Conservation (phyloP, 2,113 vertebrate genomes). For the Centropus unirufus region DNA sequence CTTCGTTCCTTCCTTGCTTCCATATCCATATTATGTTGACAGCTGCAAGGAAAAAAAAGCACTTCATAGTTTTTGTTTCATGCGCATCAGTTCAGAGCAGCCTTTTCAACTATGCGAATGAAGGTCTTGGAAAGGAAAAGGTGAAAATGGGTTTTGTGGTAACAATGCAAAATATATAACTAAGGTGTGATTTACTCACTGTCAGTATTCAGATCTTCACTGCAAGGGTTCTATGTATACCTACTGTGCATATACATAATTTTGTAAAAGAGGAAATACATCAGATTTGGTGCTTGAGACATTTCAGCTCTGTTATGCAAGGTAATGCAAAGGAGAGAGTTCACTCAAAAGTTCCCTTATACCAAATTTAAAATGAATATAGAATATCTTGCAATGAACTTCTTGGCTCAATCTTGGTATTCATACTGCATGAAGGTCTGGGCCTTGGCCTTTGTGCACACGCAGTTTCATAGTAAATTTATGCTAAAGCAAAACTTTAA, state of each 20-base stretch:
- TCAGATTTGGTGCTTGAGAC: neutral
- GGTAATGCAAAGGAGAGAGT: neutral
- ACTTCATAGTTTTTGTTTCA: neutral
- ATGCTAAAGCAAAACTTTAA: neutral
- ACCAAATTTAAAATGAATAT: neutral
- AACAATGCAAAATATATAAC: neutral
- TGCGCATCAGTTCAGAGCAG: neutral
- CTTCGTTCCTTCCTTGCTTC: neutral
- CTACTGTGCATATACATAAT: neutral
- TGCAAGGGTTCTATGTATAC: neutral
- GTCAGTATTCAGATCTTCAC: neutral
- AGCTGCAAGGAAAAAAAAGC: neutral
- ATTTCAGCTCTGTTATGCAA: neutral
- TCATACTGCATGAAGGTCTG: fast-evolving
- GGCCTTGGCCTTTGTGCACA: neutral
- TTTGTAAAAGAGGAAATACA: neutral
- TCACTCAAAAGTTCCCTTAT: neutral
- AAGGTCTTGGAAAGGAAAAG: neutral
- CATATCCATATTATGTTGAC: neutral
- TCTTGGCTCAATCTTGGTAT: neutral
- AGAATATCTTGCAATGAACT: neutral
- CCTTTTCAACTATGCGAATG: neutral
- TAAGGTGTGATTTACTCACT: neutral
- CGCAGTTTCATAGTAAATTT: neutral
- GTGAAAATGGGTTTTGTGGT: neutral